phyloP scores from a whole-genome alignment of 2,797 vertebrate genomes.

The Gouania willdenowi region DNA sequence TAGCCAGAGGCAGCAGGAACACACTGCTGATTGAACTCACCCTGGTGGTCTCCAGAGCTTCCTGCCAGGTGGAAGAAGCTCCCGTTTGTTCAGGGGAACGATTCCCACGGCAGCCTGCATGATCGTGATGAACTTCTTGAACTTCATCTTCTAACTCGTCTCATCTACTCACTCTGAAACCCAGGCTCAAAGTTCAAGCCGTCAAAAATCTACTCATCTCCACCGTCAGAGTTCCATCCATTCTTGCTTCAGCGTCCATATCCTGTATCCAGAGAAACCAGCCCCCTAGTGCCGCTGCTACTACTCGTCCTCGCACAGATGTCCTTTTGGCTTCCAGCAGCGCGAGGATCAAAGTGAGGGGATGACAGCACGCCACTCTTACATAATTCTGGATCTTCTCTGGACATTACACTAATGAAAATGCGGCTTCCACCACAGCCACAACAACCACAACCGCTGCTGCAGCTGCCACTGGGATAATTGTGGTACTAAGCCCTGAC shows the following conservation, averaged over 20 bases:
- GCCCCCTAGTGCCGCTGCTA: not conserved
- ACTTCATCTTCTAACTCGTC: slow-evolving; percentile 78
- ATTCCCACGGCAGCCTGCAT: slow-evolving; percentile 90
- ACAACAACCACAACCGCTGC: slow-evolving; percentile 31
- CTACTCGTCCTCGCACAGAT: slow-evolving; percentile 50
- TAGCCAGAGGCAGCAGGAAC: no score
- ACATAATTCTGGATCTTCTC: slow-evolving; percentile 80
- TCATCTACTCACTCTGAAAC: slow-evolving; percentile 6
- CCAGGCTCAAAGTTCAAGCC: not conserved
- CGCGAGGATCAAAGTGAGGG: slow-evolving; percentile 33
- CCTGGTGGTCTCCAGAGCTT: slow-evolving; percentile 88
- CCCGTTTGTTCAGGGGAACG: slow-evolving; percentile 91
- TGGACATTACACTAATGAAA: slow-evolving; percentile 86
- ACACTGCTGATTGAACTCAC: no score
- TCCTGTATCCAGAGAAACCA: not conserved
- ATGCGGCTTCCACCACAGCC: slow-evolving; percentile 54
- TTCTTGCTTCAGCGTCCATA: slow-evolving; percentile 2
- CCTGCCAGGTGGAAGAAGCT: slow-evolving; percentile 87
- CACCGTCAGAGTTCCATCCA: not conserved
- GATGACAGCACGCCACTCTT: slow-evolving; percentile 76
- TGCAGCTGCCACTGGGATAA: slow-evolving; percentile 72
- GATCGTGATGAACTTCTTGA: slow-evolving; percentile 94
- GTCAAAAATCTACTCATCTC: slow-evolving; percentile 1
- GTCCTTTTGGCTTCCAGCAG: slow-evolving; percentile 63
- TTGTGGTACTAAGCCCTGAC: slow-evolving; percentile 79